Conservation (phyloP, 2,888 invertebrate genomes). For the Ypsolopha scabrella region DNA sequence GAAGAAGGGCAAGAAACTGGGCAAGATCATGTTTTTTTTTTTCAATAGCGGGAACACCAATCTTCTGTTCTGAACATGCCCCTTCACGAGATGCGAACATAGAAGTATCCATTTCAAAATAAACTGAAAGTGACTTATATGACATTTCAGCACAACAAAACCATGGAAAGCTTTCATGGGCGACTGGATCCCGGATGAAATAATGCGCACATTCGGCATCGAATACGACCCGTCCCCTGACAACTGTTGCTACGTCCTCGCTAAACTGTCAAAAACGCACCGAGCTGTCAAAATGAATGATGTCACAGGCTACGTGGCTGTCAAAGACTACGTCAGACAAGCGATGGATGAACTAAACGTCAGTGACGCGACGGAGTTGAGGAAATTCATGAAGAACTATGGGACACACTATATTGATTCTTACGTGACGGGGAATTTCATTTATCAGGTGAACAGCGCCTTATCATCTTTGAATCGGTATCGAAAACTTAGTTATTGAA, state of each 20-base stretch:
- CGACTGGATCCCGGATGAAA: constrained; percentile 84
- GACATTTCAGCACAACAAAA: constrained; percentile 63
- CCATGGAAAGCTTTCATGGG: constrained; percentile 91
- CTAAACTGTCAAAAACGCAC: constrained; percentile 75
- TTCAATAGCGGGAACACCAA: no score
- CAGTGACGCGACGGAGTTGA: constrained; percentile 78
- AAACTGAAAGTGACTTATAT: no score
- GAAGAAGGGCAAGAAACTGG: no score
- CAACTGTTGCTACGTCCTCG: constrained; percentile 80
- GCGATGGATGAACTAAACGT: constrained; percentile 74
- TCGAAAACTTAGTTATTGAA: no score
- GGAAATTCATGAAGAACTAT: constrained; percentile 83
- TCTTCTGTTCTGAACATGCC: no score
- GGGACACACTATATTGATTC: constrained; percentile 91
- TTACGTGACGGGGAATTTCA: constrained; percentile 86
- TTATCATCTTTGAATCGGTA: no score
- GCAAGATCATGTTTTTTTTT: no score
- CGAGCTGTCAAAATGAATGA: constrained; percentile 74
- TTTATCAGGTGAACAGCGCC: constrained; percentile 91
- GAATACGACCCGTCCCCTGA: constrained; percentile 73
- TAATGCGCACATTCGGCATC: constrained; percentile 85
- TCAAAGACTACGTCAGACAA: constrained; percentile 74
- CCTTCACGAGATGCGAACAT: no score
- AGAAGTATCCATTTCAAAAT: no score
- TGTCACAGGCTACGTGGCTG: constrained; percentile 65